A percentile compares a stretch with the other conserved stretches of the same genome.
phyloP scores from a whole-genome alignment of 2,888 invertebrate genomes.

The Philaethria dido region DNA sequence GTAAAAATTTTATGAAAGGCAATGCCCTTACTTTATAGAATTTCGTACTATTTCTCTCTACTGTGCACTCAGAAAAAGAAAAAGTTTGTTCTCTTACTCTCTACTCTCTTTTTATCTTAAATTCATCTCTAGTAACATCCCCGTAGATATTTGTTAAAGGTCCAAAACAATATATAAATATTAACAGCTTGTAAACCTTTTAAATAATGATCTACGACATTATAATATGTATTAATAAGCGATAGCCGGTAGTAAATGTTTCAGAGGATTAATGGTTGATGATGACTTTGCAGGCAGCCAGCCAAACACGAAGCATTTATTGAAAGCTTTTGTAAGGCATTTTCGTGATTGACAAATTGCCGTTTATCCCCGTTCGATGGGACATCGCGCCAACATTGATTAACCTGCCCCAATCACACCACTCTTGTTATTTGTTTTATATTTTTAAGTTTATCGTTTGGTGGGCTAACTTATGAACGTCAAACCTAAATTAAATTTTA shows the following conservation, averaged over 20 bases:
- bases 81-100: too few species aligned
- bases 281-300: constrained; percentile 31
- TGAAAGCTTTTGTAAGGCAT: constrained; percentile 45
- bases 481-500: too few species aligned
- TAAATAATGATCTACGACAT: background rate
- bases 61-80: too few species aligned
- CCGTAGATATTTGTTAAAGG: background rate
- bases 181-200: background rate
- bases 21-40: too few species aligned
- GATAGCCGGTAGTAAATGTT: constrained; percentile 25
- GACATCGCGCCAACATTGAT: constrained; percentile 55
- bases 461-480: background rate
- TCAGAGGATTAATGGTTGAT: constrained; percentile 33
- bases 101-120: too few species aligned
- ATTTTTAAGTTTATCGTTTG: constrained; percentile 3
- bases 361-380: constrained; percentile 63
- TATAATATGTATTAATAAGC: constrained; percentile 18
- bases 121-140: too few species aligned
- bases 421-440: constrained; percentile 16
- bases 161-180: background rate
- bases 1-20: too few species aligned
- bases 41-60: too few species aligned
- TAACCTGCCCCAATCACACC: constrained; percentile 29
- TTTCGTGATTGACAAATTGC: constrained; percentile 75
- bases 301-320: constrained; percentile 39